phyloP scores from a whole-genome alignment of 2,113 vertebrate species.

The Antechinus flavipes region DNA sequence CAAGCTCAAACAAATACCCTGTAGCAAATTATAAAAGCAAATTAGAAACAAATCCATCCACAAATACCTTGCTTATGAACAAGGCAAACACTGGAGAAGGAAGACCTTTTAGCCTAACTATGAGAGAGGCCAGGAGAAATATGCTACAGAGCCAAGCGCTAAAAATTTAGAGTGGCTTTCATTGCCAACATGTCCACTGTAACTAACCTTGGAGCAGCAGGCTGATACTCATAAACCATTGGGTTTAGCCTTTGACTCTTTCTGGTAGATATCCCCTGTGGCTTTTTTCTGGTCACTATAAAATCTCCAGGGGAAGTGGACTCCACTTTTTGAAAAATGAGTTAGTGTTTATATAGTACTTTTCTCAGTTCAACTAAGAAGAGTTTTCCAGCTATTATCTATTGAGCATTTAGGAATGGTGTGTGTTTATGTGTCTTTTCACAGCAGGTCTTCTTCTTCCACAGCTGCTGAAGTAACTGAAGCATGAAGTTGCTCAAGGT shows the following conservation, averaged over 20 bases:
- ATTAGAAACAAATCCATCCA: slow-evolving; percentile 54
- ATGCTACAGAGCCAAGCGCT: neutral
- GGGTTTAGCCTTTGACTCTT: neutral
- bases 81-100: neutral
- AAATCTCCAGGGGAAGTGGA: neutral
- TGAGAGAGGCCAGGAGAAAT: neutral
- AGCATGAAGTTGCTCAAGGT: neutral
- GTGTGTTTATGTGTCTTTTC: neutral
- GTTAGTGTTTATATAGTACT: neutral
- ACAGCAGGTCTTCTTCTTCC: neutral
- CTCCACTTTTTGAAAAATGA: neutral
- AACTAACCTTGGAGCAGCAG: neutral
- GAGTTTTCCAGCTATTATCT: neutral
- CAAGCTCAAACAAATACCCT: slow-evolving; percentile 65
- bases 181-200: neutral
- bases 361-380: neutral
- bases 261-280: neutral
- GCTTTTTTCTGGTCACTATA: neutral
- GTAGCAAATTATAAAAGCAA: slow-evolving; percentile 59
- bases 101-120: neutral
- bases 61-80: slow-evolving; percentile 42
- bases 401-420: neutral
- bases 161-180: neutral
- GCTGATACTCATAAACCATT: neutral
- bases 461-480: neutral